These are phyloP conservation scores for Papilio xuthus DNA, from an alignment of 1,140 invertebrate genomes.

Conservation along the genomic window DNA sequence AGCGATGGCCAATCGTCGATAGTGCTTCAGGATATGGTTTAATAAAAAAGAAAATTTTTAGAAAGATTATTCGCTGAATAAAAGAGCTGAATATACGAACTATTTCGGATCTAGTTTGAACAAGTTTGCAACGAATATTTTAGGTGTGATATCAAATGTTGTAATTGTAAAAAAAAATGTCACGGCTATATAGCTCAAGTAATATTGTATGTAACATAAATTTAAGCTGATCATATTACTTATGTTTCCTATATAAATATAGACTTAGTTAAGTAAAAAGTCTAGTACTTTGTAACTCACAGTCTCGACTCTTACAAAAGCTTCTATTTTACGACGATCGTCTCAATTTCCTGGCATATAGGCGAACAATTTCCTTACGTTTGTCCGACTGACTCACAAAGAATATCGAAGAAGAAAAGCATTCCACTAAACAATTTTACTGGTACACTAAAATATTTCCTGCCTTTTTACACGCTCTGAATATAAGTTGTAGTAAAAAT, in stretches of 20 bases:
- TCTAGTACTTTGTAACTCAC: conserved; percentile 15
- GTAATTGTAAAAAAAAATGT: background rate
- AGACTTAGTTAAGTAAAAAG: conserved; percentile 1
- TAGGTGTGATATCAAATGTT: too few species aligned
- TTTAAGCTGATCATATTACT: background rate
- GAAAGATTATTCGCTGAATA: background rate
- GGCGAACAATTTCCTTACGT: conserved; percentile 61
- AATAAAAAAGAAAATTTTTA: background rate
- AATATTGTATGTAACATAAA: background rate
- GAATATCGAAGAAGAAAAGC: conserved; percentile 23
- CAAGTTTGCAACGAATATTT: background rate
- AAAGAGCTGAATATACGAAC: background rate
- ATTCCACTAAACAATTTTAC: conserved; percentile 11
- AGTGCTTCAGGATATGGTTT: conserved; percentile 6
- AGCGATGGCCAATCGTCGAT: conserved; percentile 5
- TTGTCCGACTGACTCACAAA: conserved; percentile 44
- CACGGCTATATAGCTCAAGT: background rate
- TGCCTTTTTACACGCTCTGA: background rate
- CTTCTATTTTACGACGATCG: conserved; percentile 51
- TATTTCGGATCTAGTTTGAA: background rate
- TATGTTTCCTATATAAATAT: background rate
- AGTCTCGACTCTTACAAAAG: conserved; percentile 12
- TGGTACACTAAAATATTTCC: conserved; percentile 27
- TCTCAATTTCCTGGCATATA: conserved; percentile 57
- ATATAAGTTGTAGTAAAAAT: background rate